Base-by-base conservation (phyloP, 2,113 vertebrate species). In the Muscicapa adusta region DNA sequence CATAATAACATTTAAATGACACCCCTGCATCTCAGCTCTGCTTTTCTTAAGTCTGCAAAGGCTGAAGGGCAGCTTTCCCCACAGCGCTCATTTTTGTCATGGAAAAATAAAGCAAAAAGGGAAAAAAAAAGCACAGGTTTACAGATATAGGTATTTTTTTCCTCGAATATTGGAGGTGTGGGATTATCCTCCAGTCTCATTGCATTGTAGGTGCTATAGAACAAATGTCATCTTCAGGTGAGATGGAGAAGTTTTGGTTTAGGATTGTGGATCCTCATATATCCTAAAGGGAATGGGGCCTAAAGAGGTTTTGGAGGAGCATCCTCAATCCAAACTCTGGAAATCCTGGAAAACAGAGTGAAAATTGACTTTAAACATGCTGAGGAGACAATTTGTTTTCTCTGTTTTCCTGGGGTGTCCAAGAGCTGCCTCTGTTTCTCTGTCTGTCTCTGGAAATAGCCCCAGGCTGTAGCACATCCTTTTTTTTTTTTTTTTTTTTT, bases 71-170 rank as follows among this genome's bases (percentile, higher is more conserved):
- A 43, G 71, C n/a, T 54, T 58, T 72, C 62, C 62, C 70, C 53
- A 1, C 0, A 12, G 38, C 0, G 4, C 22, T 65, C 4, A 4
- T 62, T 88, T 90, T 23, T 42, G 17, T 26, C 8, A 1, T 7
- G 63, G 25, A 76, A 65, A 89, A 81, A 57, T 14, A 36, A 85
- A 36, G 25, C 4, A 45, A 45, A 73, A 40, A 16, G 2, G 3
- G 3, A 7, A 8, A 53, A 61, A 61, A 5, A 29, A n/a, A 16
- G 1, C 47, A 43, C 3, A 50, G 4, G 29, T 61, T 74, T 65
- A 63, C 2, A 26, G 9, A 33, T 57, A 20, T 77, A 34, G 8
- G 23, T 31, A 0, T 17, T 62, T 56, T 72, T 62, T 4, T 5
- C 23, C 23, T 25, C 1, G 2, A 75, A 5, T 60, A 22, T 33